phyloP scores from a whole-genome alignment of 2,113 vertebrate genomes.

The Colistium nudipinnis region DNA sequence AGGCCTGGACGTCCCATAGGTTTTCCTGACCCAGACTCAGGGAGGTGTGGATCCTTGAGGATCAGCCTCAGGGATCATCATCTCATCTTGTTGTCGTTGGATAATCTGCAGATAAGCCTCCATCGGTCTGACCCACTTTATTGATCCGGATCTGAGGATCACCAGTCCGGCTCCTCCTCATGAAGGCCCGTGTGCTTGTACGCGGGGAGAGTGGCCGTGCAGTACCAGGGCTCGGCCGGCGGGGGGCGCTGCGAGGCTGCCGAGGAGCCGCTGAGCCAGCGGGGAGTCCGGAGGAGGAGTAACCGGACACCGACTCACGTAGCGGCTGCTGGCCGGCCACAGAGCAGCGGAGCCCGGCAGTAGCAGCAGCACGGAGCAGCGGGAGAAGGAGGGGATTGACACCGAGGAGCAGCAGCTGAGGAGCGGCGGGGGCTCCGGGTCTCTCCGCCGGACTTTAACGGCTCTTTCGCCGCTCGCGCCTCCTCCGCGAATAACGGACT shows the following conservation, averaged over 20 bases:
- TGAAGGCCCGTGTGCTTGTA: no score
- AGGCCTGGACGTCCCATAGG: no score
- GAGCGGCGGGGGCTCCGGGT: conserved; percentile 21
- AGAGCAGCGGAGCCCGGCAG: conserved; percentile 35
- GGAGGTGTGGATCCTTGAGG: no score
- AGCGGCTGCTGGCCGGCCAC: conserved; percentile 52
- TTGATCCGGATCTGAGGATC: background rate
- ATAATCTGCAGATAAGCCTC: conserved; percentile 55
- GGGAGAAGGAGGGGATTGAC: background rate
- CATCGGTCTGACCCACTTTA: conserved; percentile 55
- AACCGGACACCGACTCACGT: conserved; percentile 61
- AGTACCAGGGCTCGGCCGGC: conserved; percentile 1
- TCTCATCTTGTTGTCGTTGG: no score
- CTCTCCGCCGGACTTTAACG: background rate
- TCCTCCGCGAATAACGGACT: conserved; percentile 21
- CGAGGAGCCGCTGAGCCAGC: conserved; percentile 65
- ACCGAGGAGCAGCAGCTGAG: background rate
- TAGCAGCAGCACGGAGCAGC: conserved; percentile 18
- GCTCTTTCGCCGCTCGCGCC: background rate
- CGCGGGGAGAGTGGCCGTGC: no score
- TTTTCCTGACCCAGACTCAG: no score
- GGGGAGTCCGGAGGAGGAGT: conserved; percentile 57
- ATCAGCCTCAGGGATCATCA: no score
- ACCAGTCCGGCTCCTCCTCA: no score
- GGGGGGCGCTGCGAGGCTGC: conserved; percentile 54